phyloP scores from a whole-genome alignment of 64 coral and sea anemone species.

The Acropora yongei region DNA sequence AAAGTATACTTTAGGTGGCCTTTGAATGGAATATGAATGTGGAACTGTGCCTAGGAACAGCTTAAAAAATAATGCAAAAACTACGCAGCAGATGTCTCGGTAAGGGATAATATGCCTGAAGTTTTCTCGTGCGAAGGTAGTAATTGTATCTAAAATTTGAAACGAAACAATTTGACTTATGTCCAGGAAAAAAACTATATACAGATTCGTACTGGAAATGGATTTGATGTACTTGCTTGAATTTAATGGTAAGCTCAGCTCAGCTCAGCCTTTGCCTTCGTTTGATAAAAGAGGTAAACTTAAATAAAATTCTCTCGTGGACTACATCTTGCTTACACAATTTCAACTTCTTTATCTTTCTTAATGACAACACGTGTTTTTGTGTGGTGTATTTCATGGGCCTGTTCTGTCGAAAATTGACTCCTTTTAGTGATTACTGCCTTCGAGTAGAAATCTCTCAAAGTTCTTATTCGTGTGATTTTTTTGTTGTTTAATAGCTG shows the following conservation, averaged over 20 bases:
- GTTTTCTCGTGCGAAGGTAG: neutral
- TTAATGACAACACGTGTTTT: neutral
- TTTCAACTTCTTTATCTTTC: neutral
- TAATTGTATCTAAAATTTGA: neutral
- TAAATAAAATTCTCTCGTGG: too few species aligned
- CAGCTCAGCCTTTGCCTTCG: neutral
- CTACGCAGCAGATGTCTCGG: slow-evolving; percentile 13
- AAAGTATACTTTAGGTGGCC: neutral
- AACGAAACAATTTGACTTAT: neutral
- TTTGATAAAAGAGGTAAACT: too few species aligned
- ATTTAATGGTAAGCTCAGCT: slow-evolving; percentile 56
- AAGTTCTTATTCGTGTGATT: neutral
- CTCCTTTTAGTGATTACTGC: too few species aligned
- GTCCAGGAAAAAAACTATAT: slow-evolving; percentile 50
- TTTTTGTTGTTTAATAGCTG: neutral
- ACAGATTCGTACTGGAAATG: slow-evolving; percentile 59
- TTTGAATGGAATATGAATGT: slow-evolving; percentile 43
- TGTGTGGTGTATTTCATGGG: too few species aligned
- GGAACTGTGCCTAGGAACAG: neutral
- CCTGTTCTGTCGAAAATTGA: too few species aligned
- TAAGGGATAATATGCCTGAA: too few species aligned
- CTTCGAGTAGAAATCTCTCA: too few species aligned
- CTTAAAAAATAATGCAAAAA: slow-evolving; percentile 1
- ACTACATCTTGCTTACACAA: too few species aligned
- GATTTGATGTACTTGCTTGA: slow-evolving; percentile 51